Base-by-base conservation (phyloP, 2,113 vertebrate genomes). In the Pitta sordida region DNA sequence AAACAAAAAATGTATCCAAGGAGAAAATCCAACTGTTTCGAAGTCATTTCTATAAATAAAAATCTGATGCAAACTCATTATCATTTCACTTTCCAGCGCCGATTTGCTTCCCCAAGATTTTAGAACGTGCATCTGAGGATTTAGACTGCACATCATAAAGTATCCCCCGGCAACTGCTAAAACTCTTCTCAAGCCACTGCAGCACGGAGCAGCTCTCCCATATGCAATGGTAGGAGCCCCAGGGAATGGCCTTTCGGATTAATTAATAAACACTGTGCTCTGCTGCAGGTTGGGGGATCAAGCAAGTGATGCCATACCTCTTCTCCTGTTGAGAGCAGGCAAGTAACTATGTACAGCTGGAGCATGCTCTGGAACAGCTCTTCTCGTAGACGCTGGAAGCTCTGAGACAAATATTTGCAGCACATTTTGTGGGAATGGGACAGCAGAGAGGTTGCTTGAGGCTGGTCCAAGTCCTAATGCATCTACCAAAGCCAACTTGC, bases 31-130 rank as follows among this genome's bases (percentile, higher is more conserved):
- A 93, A 59, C 87, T 76, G 67, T 76, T 91, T 93, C 80, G 63
- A 60, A 94, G 37, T 62, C 0, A 58, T 83, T 90, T 80, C 78
- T 73, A 70, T 58, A 76, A 91, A 89, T 84, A 91, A 73, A 85
- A 91, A 76, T 77, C 75, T 43, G 62, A 82, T 82, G 67, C 8
- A 8, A 65, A 87, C 37, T 85, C 37, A 91, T 79, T 73, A 71
- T 64, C 34, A 36, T 93, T 85, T 87, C 51, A 29, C 59, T 94
- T 93, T 67, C 70, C 94, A 77, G 58, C 15, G 30, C 16, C 6
- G 7, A 34, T 89, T 83, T 91, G 36, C 83, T 91, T 77, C 69
- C 56, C 83, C 48, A 67, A 69, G 79, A 84, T 91, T 94, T 95
- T 94, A 51, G 36, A 74, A 34, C 1, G 34, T 37, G 34, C 37